A percentile compares a stretch with the other conserved stretches of the same genome.
These are phyloP conservation scores for Nemopilema nomurai DNA, from an alignment of 30 jellyfish, hydroid and myxozoan genomes.

Conservation along the genomic window DNA sequence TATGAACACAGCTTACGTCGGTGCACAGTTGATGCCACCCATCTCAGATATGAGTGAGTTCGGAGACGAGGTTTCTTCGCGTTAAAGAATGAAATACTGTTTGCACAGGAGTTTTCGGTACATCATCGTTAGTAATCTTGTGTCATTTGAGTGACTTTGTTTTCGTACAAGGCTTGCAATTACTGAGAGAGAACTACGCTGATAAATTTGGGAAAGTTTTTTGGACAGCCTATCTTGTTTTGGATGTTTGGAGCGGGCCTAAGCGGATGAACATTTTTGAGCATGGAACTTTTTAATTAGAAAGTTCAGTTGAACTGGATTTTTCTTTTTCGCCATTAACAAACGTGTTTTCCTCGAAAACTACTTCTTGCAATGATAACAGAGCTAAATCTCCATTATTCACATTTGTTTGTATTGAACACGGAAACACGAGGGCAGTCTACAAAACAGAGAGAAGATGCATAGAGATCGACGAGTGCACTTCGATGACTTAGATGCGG, in stretches of 20 bases:
- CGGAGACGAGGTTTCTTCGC: neutral
- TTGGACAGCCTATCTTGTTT: neutral
- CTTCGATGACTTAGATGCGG: neutral
- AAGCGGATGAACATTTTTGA: neutral
- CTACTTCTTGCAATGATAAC: too few species aligned
- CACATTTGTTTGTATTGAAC: too few species aligned
- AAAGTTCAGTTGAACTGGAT: too few species aligned
- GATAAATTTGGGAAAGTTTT: neutral
- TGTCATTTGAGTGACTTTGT: neutral
- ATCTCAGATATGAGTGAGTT: too few species aligned
- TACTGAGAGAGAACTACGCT: neutral
- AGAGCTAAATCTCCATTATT: too few species aligned
- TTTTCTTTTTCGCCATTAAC: too few species aligned
- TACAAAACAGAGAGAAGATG: conserved; percentile 4
- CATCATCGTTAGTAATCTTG: neutral
- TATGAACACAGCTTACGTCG: neutral
- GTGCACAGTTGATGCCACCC: too few species aligned
- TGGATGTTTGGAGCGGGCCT: neutral
- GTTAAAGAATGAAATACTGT: neutral
- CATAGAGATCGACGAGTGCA: conserved; percentile 19
- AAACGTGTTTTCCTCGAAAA: too few species aligned
- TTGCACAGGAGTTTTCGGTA: neutral
- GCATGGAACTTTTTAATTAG: neutral
- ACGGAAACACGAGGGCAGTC: too few species aligned
- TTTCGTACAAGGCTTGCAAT: neutral